These are phyloP conservation scores for Peucedramus taeniatus DNA, from an alignment of 2,113 vertebrate species.

Conservation along the genomic window DNA sequence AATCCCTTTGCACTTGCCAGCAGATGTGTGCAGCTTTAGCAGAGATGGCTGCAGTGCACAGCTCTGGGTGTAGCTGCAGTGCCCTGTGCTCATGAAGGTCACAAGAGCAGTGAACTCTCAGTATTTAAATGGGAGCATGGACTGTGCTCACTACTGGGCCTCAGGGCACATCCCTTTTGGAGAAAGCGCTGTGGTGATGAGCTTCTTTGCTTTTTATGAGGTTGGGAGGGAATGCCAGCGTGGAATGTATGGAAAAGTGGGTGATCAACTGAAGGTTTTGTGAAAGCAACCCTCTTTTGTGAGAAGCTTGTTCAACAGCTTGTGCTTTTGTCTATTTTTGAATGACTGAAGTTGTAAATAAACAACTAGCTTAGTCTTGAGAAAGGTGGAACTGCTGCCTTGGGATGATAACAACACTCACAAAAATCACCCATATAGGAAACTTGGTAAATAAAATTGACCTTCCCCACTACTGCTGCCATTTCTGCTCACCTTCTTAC, in stretches of 20 bases:
- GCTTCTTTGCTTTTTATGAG: neutral
- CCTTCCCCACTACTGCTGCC: neutral
- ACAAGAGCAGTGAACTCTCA: neutral
- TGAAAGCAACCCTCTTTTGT: neutral
- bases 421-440: neutral
- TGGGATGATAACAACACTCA: neutral
- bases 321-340: neutral
- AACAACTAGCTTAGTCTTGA: neutral
- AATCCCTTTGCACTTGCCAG: neutral
- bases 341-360: neutral
- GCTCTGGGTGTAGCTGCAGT: neutral
- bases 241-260: neutral
- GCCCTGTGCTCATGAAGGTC: rapidly evolving
- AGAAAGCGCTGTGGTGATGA: neutral
- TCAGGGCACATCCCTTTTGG: neutral
- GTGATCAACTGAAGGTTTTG: neutral
- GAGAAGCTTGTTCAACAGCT: neutral
- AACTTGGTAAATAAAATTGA: neutral
- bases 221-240: neutral
- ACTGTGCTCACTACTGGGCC: neutral
- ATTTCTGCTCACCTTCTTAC: neutral
- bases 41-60: neutral
- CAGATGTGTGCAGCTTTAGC: neutral
- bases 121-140: neutral
- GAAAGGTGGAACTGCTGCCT: neutral